Conservation (phyloP, 2,797 vertebrate genomes). For the Xiphorhynchus erythropygius region DNA sequence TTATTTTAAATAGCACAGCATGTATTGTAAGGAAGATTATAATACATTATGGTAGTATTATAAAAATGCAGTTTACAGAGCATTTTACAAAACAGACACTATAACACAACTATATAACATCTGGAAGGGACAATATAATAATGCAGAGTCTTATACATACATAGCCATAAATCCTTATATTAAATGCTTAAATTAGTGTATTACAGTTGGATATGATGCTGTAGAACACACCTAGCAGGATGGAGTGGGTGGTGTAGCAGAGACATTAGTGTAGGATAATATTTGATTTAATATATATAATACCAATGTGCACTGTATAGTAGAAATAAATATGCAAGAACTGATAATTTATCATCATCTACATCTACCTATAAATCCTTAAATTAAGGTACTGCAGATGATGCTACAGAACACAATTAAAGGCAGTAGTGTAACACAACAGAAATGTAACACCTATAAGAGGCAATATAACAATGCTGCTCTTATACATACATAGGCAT, state of each 20-base stretch:
- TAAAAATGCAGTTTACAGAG: background rate
- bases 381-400: background rate
- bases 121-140: background rate
- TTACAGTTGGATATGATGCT: background rate
- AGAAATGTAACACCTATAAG: background rate
- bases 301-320: too few species aligned
- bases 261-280: background rate
- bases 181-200: too few species aligned
- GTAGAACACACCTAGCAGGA: background rate
- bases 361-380: background rate
- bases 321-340: too few species aligned
- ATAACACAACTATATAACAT: background rate
- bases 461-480: background rate
- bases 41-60: background rate
- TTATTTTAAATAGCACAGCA: background rate
- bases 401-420: background rate
- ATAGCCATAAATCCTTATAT: background rate
- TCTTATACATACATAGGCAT: background rate
- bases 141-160: background rate
- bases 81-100: background rate
- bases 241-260: background rate
- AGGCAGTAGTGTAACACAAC: background rate
- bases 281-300: too few species aligned
- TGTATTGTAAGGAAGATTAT: background rate
- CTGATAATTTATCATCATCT: background rate